Evolutionary conservation across 2,888 invertebrate genomes (phyloP).

Genomic region (Oscheius sp.): DNA sequence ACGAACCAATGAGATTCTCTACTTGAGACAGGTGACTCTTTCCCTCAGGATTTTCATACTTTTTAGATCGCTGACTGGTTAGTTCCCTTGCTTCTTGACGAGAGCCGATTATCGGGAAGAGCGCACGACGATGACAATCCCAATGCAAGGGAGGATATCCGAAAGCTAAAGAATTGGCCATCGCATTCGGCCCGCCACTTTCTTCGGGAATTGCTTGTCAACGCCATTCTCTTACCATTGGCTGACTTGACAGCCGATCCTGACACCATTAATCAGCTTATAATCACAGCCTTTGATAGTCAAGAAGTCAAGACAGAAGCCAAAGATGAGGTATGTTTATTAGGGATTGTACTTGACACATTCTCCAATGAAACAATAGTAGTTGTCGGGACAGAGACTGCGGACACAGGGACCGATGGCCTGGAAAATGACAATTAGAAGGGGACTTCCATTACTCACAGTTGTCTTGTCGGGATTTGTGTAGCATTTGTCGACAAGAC

Average conservation of each 20-base stretch:
- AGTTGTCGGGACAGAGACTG: not conserved
- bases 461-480: not conserved
- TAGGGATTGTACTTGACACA: not conserved
- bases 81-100: conserved; percentile 64
- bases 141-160: conserved; percentile 24
- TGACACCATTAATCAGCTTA: conserved; percentile 68
- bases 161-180: conserved; percentile 60
- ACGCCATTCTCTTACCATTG: conserved; percentile 63
- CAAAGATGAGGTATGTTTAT: conserved; percentile 4
- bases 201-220: conserved; percentile 67
- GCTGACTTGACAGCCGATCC: conserved; percentile 70
- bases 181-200: conserved; percentile 66
- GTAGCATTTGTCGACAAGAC: not conserved
- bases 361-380: conserved; percentile 7
- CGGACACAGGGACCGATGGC: not conserved
- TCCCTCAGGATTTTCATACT: conserved; percentile 5
- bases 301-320: not conserved
- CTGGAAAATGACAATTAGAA: not conserved
- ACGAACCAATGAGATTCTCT: conserved; percentile 59
- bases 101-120: conserved; percentile 63
- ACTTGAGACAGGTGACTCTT: conserved; percentile 58
- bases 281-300: conserved; percentile 57
- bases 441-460: not conserved
- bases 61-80: conserved; percentile 61
- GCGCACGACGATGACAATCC: conserved; percentile 57